Evolutionary conservation across 2,113 vertebrate genomes (phyloP).

Genomic region (Stigmatopora argus): DNA sequence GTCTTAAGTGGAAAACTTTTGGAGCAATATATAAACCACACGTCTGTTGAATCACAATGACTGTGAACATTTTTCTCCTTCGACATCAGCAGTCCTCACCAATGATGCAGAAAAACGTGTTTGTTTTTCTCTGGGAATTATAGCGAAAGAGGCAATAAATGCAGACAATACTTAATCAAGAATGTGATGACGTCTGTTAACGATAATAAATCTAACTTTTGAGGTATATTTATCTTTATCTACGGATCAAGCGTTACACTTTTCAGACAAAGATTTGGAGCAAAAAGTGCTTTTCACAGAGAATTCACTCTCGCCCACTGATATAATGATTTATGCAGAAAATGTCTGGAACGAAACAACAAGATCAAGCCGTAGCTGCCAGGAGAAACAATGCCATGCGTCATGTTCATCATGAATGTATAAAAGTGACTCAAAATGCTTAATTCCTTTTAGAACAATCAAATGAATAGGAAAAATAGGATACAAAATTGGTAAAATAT

Average conservation of each 20-base stretch:
- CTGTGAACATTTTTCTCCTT: conserved; percentile 14
- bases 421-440: background rate
- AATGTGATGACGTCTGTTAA: background rate
- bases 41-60: conserved; percentile 16
- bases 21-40: background rate
- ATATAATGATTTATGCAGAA: background rate
- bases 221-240: background rate
- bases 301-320: background rate
- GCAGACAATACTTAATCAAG: background rate
- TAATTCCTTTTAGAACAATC: background rate
- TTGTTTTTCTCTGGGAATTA: background rate
- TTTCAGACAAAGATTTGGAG: background rate
- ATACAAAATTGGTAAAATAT: background rate
- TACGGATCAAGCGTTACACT: background rate
- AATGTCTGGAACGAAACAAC: background rate
- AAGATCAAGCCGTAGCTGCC: background rate
- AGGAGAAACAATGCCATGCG: background rate
- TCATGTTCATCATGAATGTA: background rate
- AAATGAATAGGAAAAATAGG: background rate
- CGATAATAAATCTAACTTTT: background rate
- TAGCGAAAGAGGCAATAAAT: background rate
- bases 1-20: background rate
- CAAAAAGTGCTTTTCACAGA: background rate
- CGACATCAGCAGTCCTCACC: conserved; percentile 21
- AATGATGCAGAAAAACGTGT: conserved; percentile 13